Evolutionary conservation across 1,140 invertebrate species (phyloP).

Genomic region (Ceratoteleas bidentatus): DNA sequence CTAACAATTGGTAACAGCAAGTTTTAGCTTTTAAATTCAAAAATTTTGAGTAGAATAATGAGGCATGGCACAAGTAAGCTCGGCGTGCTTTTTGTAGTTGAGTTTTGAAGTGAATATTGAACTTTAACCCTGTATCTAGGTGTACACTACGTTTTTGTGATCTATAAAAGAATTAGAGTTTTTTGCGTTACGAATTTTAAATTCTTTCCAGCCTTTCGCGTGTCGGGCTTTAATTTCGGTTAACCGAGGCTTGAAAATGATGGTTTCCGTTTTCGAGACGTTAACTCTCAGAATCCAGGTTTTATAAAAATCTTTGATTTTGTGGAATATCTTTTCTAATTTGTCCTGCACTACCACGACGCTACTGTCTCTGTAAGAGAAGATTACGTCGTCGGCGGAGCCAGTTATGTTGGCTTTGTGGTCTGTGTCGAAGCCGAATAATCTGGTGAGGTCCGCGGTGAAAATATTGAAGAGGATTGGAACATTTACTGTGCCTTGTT

Average conservation of each 20-base stretch:
- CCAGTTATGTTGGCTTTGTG: slow-evolving; percentile 1
- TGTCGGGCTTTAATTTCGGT: too few relatives aligned
- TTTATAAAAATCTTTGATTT: slow-evolving; percentile 6
- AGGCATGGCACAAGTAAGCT: background rate
- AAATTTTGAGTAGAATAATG: slow-evolving; percentile 13
- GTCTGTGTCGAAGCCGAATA: too few relatives aligned
- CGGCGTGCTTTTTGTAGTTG: background rate
- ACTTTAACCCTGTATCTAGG: too few relatives aligned
- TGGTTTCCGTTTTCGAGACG: background rate
- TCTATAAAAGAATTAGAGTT: too few relatives aligned
- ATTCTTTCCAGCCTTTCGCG: too few relatives aligned
- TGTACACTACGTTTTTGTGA: too few relatives aligned
- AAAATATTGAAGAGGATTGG: too few relatives aligned
- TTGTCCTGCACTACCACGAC: slow-evolving; percentile 3
- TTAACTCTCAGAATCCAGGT: background rate
- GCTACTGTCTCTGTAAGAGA: slow-evolving; percentile 11
- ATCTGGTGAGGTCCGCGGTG: too few relatives aligned
- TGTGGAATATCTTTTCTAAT: background rate
- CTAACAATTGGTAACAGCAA: slow-evolving; percentile 20
- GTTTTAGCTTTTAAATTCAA: slow-evolving; percentile 4
- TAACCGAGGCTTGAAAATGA: too few relatives aligned
- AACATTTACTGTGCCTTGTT: slow-evolving; percentile 19
- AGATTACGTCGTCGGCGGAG: slow-evolving; percentile 51
- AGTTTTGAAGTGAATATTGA: too few relatives aligned
- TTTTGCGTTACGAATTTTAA: too few relatives aligned